Evolutionary conservation across 2,113 vertebrate species (phyloP), one percentile per base, ranked within the genome.

Genomic region (Otis tarda): DNA sequence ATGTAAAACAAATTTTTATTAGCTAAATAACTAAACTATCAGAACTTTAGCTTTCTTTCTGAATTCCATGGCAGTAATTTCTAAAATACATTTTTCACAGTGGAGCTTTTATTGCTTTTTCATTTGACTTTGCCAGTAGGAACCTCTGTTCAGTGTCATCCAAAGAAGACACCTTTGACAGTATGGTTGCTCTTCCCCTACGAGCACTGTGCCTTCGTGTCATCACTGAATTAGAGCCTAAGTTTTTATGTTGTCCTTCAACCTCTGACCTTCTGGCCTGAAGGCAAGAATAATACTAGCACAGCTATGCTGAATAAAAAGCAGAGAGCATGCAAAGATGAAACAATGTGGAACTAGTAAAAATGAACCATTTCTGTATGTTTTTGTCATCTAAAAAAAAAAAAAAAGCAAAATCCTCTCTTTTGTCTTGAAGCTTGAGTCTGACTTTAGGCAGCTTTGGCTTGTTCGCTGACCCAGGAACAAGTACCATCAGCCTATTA

Each of bases 91-190:
- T 89, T 95, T 82, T 85, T 85, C 7, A 4, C 55, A 27, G 33
- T 57, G 31, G 27, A 92, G 65, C 59, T 89, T 84, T 92, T 35
- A 75, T 87, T 87, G 22, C 35, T 89, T 97, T 95, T 93, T 93
- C 81, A 90, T 95, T 94, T 96, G 95, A 96, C 93, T 94, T 97
- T 96, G 95, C 96, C 94, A 81, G 78, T 63, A 94, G 95, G 92
- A 78, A 91, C 92, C 93, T 97, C 89, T 91, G 67, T 60, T 85
- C 77, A 91, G 59, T 10, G 82, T 82, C 89, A 96, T 96, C 90
- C 90, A 77, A 35, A 94, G 91, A 64, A 24, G 89, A 77, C 89
- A 95, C 93, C 93, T 97, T 89, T 97, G 89, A 96, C 90, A 92
- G 88, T 27, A 9, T 73, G 79, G 65, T 24, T 90, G 91, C 76